These are phyloP conservation scores for Otis tarda DNA, from an alignment of 2,113 vertebrate species.

Conservation along the genomic window DNA sequence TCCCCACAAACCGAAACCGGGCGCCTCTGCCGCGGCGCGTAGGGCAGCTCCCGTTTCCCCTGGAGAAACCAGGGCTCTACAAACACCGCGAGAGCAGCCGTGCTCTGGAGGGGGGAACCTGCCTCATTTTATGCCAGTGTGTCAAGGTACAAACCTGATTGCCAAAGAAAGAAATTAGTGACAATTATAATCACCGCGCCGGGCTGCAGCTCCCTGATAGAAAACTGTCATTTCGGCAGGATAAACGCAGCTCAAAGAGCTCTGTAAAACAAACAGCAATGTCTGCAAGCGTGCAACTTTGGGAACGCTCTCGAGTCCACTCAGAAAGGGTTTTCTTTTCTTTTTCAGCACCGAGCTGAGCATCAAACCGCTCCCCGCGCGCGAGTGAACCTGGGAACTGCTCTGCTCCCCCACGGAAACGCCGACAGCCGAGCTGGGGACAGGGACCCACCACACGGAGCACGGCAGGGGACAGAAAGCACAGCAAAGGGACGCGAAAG, in stretches of 20 bases:
- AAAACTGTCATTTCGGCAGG: conserved; percentile 8
- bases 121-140: background rate
- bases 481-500: background rate
- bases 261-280: background rate
- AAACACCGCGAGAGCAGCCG: background rate
- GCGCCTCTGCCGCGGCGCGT: fast-evolving
- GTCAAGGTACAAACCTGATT: conserved; percentile 11
- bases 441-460: fast-evolving
- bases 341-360: background rate
- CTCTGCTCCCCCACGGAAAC: fast-evolving
- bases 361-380: fast-evolving
- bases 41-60: background rate
- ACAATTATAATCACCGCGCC: conserved; percentile 24
- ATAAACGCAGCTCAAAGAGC: background rate
- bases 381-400: fast-evolving
- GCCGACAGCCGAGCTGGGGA: background rate
- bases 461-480: background rate
- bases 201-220: background rate
- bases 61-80: background rate
- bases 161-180: conserved; percentile 47
- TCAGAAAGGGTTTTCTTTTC: background rate
- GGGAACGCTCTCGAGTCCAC: fast-evolving
- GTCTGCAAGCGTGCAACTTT: background rate
- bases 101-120: background rate
- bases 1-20: fast-evolving